Evolutionary conservation across 2,113 vertebrate species (phyloP).

Genomic region (Malurus cyaneus): DNA sequence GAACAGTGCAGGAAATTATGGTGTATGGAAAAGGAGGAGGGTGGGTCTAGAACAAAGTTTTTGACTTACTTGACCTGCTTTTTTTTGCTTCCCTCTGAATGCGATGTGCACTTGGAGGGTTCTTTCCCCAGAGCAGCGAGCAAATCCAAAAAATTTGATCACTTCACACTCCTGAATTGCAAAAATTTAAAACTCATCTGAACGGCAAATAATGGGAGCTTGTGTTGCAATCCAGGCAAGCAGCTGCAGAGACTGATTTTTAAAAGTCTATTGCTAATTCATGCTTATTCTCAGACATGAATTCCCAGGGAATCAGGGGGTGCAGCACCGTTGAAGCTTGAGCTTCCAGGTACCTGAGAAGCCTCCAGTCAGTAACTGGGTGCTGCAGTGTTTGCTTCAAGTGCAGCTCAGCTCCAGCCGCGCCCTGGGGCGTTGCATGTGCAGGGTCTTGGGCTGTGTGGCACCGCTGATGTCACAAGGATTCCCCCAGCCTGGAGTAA

Average conservation of each 20-base stretch:
- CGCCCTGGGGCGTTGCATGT: background rate
- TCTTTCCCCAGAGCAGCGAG: background rate
- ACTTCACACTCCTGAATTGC: background rate
- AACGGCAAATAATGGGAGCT: background rate
- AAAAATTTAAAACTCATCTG: background rate
- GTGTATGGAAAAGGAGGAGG: fast-evolving
- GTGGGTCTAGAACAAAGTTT: background rate
- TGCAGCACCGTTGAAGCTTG: background rate
- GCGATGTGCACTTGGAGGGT: fast-evolving
- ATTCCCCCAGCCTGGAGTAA: background rate
- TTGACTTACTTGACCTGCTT: background rate
- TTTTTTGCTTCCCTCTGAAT: background rate
- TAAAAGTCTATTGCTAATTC: background rate
- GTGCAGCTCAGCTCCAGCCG: too few species aligned
- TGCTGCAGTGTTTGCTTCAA: background rate
- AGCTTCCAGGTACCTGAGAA: background rate
- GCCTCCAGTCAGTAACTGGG: fast-evolving
- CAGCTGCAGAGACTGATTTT: background rate
- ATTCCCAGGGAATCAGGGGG: background rate
- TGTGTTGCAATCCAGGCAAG: background rate
- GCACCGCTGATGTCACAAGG: background rate
- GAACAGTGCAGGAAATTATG: fast-evolving
- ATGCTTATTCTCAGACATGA: background rate
- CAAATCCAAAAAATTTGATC: background rate
- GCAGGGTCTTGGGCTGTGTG: too few species aligned